Percentiles rank a stretch among this genome's conserved stretches.
phyloP scores from a whole-genome alignment of 2,888 invertebrate species.

The Micropterix aruncella region DNA sequence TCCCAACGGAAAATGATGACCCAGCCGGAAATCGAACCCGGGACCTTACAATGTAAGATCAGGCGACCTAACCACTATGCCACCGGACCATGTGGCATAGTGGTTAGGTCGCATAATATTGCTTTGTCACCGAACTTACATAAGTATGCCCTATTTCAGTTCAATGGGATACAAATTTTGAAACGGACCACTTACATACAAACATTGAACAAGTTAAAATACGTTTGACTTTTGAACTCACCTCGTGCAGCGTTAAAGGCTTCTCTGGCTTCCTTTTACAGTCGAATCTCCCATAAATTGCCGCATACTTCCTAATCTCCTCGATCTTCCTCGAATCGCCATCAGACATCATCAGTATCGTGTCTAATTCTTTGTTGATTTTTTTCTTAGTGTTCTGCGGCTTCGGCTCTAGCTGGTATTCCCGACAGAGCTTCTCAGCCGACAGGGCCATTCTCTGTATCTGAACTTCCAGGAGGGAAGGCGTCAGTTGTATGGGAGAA shows the following conservation, averaged over 20 bases:
- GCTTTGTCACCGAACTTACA: too few species aligned
- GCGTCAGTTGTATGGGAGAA: slow-evolving; percentile 56
- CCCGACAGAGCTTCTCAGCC: slow-evolving; percentile 69
- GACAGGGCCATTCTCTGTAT: slow-evolving; percentile 71
- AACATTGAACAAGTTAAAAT: too few species aligned
- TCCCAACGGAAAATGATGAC: too few species aligned
- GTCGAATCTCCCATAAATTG: slow-evolving; percentile 96
- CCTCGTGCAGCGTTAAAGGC: slow-evolving; percentile 92
- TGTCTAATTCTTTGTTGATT: slow-evolving; percentile 82
- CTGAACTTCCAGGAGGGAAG: slow-evolving; percentile 69
- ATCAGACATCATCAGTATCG: slow-evolving; percentile 84
- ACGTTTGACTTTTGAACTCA: too few species aligned
- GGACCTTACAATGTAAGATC: too few species aligned
- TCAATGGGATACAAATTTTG: too few species aligned
- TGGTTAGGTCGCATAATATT: too few species aligned
- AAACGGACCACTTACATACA: too few species aligned
- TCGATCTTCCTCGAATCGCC: slow-evolving; percentile 82
- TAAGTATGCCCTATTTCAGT: too few species aligned
- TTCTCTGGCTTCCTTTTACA: slow-evolving; percentile 95
- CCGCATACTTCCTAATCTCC: slow-evolving; percentile 88
- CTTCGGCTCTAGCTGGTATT: slow-evolving; percentile 74
- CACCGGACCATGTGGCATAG: too few species aligned
- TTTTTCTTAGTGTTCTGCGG: slow-evolving; percentile 85
- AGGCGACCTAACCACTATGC: too few species aligned
- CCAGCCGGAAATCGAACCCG: too few species aligned